Evolutionary conservation across 2,797 vertebrate genomes (phyloP).

Genomic region (Syngnathus rostellatus): DNA sequence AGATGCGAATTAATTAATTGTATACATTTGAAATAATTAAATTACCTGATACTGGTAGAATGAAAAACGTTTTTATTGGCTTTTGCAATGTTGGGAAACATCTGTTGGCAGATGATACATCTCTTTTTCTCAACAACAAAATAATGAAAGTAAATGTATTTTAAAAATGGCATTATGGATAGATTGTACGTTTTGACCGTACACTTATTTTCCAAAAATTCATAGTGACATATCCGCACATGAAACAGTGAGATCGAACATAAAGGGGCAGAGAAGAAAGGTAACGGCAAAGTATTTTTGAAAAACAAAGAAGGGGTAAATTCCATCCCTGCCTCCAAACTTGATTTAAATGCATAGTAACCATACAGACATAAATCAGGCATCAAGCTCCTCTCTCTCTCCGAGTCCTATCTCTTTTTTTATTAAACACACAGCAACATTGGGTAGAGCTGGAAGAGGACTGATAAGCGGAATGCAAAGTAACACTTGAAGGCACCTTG

Average conservation of each 20-base stretch:
- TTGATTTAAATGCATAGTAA: conserved; percentile 12
- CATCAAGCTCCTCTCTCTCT: conserved; percentile 6
- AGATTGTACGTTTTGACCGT: background rate
- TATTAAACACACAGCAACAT: conserved; percentile 18
- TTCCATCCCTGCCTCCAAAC: background rate
- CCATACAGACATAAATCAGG: conserved; percentile 21
- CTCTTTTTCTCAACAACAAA: background rate
- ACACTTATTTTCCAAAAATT: background rate
- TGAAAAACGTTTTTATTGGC: too few relatives aligned
- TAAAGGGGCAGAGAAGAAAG: background rate
- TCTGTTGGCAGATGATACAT: too few relatives aligned
- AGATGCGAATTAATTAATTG: too few relatives aligned
- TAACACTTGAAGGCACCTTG: conserved; percentile 18
- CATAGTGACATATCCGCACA: too few relatives aligned
- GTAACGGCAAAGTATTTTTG: background rate
- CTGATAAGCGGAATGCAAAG: conserved; percentile 28
- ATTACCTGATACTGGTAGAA: too few relatives aligned
- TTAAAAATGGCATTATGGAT: too few relatives aligned
- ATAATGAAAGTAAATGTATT: background rate
- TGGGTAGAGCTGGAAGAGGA: conserved; percentile 9
- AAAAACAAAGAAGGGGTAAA: background rate
- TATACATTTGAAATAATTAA: too few relatives aligned
- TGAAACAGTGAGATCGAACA: background rate
- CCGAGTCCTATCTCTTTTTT: conserved; percentile 7
- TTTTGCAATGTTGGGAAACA: too few relatives aligned